These are phyloP conservation scores for Phocoena phocoena DNA, from an alignment of 2,113 vertebrate genomes.

Conservation along the genomic window DNA sequence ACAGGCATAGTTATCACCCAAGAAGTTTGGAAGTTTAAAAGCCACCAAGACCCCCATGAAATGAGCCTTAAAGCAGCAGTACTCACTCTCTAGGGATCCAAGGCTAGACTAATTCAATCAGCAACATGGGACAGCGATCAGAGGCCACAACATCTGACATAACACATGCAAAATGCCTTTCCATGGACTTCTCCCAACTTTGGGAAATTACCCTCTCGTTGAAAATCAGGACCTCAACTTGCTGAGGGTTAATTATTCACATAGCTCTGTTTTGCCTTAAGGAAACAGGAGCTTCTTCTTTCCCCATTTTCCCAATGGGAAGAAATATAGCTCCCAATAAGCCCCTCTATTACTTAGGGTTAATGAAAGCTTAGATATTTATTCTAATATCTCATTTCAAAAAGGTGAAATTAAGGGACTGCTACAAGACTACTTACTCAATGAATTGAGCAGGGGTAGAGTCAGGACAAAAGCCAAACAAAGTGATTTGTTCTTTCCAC, in stretches of 20 bases:
- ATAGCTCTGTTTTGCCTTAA: background rate
- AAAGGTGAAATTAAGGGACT: background rate
- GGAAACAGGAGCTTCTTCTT: constrained; percentile 9
- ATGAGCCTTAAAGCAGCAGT: background rate
- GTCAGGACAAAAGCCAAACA: background rate
- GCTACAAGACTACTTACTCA: background rate
- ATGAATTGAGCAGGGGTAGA: background rate
- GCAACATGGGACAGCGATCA: background rate
- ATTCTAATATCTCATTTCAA: background rate
- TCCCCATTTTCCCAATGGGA: background rate
- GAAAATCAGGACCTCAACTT: constrained; percentile 16
- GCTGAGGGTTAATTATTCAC: constrained; percentile 31
- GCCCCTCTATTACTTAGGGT: background rate
- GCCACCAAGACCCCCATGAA: background rate
- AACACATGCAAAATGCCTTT: background rate
- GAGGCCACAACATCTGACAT: background rate
- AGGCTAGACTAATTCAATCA: background rate
- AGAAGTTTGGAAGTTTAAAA: constrained; percentile 13
- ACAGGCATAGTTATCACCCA: background rate
- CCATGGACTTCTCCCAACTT: background rate
- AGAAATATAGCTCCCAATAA: background rate
- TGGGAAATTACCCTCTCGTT: background rate
- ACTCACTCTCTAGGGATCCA: background rate
- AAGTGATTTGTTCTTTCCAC: background rate
- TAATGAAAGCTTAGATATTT: background rate